Conservation (phyloP, 2,888 invertebrate genomes). For the Camponotus fellah region DNA sequence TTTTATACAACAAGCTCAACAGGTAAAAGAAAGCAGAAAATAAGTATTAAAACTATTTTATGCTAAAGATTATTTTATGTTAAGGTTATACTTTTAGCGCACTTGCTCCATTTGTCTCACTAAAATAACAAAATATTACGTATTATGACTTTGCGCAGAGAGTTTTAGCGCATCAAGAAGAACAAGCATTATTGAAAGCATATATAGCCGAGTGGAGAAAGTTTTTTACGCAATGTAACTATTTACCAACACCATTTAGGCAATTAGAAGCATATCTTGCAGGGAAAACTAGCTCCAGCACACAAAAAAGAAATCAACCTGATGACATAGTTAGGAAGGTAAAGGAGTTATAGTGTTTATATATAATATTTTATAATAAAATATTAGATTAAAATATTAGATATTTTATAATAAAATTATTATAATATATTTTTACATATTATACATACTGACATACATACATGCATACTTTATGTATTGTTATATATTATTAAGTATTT, state of each 20-base stretch:
- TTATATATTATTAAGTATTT: not conserved
- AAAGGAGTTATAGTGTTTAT: slow-evolving; percentile 35
- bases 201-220: slow-evolving; percentile 99
- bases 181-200: slow-evolving; percentile 97
- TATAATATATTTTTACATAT: too few relatives aligned
- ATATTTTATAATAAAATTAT: too few relatives aligned
- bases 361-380: not conserved
- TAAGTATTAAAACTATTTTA: slow-evolving; percentile 11
- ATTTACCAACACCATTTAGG: slow-evolving; percentile 97
- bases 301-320: slow-evolving; percentile 85
- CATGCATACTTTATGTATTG: too few relatives aligned
- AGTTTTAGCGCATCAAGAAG: slow-evolving; percentile 96
- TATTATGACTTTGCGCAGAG: slow-evolving; percentile 84
- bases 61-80: not conserved
- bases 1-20: slow-evolving; percentile 97
- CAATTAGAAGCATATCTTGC: slow-evolving; percentile 95
- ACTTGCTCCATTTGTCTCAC: not conserved
- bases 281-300: slow-evolving; percentile 88
- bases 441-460: too few relatives aligned
- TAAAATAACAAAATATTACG: slow-evolving; percentile 3
- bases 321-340: slow-evolving; percentile 96
- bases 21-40: slow-evolving; percentile 84
- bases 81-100: not conserved
- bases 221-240: slow-evolving; percentile 99
- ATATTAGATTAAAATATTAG: too few relatives aligned